These are phyloP conservation scores for Pteruthius melanotis DNA, from an alignment of 2,113 vertebrate species.

Conservation along the genomic window DNA sequence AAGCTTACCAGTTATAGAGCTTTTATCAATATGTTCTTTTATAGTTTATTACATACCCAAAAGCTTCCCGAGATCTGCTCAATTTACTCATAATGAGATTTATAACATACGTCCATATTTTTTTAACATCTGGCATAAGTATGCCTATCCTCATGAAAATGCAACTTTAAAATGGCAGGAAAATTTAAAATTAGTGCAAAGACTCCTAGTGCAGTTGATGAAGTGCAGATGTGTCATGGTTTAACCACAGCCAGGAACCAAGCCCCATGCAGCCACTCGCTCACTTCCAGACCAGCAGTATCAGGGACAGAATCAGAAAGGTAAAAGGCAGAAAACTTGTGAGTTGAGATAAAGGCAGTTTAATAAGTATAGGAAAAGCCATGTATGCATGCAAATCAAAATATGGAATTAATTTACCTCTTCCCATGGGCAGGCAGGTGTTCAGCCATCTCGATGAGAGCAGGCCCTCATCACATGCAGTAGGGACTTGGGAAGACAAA, in stretches of 20 bases:
- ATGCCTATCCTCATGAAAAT: not conserved
- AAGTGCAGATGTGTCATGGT: not conserved
- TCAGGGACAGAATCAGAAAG: not conserved
- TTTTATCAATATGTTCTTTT: not conserved
- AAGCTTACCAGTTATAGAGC: not conserved
- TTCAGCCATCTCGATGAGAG: not conserved
- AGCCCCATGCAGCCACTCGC: not conserved
- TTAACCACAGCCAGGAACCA: not conserved
- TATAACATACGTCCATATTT: not conserved
- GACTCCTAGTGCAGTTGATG: not conserved
- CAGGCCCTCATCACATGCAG: not conserved
- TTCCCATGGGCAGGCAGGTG: not conserved
- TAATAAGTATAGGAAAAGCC: not conserved
- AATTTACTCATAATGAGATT: not conserved
- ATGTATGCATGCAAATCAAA: not conserved
- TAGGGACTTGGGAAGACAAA: not conserved
- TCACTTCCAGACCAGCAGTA: not conserved
- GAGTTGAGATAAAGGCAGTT: not conserved
- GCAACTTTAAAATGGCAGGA: not conserved
- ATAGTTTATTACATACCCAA: not conserved
- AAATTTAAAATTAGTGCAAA: not conserved
- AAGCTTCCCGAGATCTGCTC: not conserved
- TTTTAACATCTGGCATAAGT: not conserved
- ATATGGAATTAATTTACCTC: not conserved
- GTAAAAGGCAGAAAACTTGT: not conserved